Base-by-base conservation (phyloP, 1,140 invertebrate genomes). In the Leptinotarsa texana region DNA sequence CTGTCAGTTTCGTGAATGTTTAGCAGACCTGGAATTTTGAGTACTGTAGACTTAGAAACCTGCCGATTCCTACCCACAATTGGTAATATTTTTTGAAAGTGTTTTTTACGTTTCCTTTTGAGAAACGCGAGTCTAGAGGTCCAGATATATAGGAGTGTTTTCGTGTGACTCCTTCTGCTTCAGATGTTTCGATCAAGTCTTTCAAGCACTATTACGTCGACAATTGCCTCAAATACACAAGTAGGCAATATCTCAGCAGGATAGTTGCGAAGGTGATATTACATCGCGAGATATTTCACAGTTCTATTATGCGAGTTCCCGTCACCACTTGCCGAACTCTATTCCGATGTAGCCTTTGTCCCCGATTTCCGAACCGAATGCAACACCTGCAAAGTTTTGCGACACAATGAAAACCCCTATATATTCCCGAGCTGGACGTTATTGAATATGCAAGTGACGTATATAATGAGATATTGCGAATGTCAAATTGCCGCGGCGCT, bases 401-500 rank as follows among this genome's bases (percentile, higher is more conserved):
- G 18, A 8, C 17, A 68, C 66, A 68, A 68, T 68, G 66, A 47
- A 68, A 68, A 68, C 33, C 66, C 33, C 66, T 68, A 42, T 68
- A 68, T 47, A 68, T 47, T 68, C 42, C 51, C 51, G n/a, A 68
- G 66, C 66, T 68, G 66, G 66, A 68, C 66, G 66, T 42, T 68
- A 68, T 68, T 68, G 24, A 47, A 68, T 68, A 68, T 68, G 66
- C 66, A 68, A 68, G 42, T 68, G 66, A 68, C 66, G 66, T 68
- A 49, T 68, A 68, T 68, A 68, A 42, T 18, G 66, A 27, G 66
- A 68, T 42, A 42, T 27, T 68, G 24, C 24, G 42, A 68, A 42
- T 68, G 66, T 42, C 33, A 68, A 42, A 68, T 27, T 42, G 33
- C 66, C 24, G n/a, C 13, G 15, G 51, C n/a, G 51, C 66, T 68